phyloP scores from a whole-genome alignment of 2,797 vertebrate species.

The Acipenser ruthenus region DNA sequence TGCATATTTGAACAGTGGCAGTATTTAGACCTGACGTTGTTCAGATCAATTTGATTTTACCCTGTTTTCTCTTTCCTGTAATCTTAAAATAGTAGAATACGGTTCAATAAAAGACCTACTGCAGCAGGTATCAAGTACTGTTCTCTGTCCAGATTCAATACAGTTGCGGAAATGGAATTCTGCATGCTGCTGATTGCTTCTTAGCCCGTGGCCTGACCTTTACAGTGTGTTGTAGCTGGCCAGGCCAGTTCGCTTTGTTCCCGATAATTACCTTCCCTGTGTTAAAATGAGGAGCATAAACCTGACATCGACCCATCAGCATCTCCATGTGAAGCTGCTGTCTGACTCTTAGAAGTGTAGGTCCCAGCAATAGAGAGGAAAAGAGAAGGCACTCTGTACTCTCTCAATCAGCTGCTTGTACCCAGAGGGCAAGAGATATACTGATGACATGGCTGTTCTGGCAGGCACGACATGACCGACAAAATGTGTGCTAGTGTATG shows the following conservation, averaged over 20 bases:
- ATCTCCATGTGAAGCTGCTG: no score
- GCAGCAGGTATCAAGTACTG: no score
- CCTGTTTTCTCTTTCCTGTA: no score
- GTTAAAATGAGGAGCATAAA: neutral
- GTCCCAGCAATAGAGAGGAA: neutral
- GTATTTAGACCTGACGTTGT: no score
- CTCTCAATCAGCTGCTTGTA: neutral
- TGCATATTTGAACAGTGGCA: no score
- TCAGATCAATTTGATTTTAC: no score
- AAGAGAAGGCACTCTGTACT: neutral
- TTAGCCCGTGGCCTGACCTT: neutral
- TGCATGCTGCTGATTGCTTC: neutral
- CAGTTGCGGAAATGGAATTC: neutral
- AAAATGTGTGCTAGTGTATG: constrained; percentile 34
- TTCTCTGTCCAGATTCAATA: neutral
- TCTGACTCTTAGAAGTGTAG: neutral
- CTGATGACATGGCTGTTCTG: neutral
- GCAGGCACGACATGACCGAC: neutral
- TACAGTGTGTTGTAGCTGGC: neutral
- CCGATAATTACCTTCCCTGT: neutral
- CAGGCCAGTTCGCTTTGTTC: neutral
- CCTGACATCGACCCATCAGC: neutral
- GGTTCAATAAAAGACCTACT: no score
- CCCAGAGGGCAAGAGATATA: neutral
- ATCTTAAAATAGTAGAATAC: no score